These are phyloP conservation scores for Agriopis marginaria DNA, from an alignment of 2,888 invertebrate genomes.

Conservation along the genomic window DNA sequence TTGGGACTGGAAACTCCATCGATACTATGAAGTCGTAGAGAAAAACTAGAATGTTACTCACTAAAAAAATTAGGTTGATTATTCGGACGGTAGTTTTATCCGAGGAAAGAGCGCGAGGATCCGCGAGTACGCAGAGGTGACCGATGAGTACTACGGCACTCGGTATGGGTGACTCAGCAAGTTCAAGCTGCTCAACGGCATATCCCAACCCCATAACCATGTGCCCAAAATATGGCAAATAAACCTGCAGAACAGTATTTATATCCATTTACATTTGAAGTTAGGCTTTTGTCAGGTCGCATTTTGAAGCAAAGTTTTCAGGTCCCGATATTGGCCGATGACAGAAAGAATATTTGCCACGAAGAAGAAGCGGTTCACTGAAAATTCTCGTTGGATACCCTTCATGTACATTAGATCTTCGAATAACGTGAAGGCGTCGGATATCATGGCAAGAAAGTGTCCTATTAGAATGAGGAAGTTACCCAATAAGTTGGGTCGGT, in stretches of 20 bases:
- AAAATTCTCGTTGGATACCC: constrained; percentile 42
- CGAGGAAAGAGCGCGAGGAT: constrained; percentile 60
- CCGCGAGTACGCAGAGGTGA: constrained; percentile 66
- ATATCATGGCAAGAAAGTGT: constrained; percentile 51
- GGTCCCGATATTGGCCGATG: constrained; percentile 59
- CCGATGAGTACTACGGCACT: constrained; percentile 73
- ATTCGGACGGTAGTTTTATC: constrained; percentile 59
- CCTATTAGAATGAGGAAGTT: constrained; percentile 54
- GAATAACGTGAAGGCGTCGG: constrained; percentile 46
- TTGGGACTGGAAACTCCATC: constrained; percentile 42
- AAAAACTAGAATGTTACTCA: constrained; percentile 68
- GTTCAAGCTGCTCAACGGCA: constrained; percentile 66
- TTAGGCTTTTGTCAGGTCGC: constrained; percentile 21
- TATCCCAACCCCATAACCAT: constrained; percentile 74
- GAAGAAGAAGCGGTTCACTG: constrained; percentile 53
- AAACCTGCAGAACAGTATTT: constrained; percentile 50
- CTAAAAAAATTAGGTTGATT: constrained; percentile 66
- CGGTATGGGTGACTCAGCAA: constrained; percentile 65
- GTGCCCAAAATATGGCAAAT: constrained; percentile 71
- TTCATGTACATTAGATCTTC: constrained; percentile 49
- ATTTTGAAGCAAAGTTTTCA: constrained; percentile 43
- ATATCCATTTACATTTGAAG: constrained; percentile 56
- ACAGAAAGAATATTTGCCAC: constrained; percentile 57
- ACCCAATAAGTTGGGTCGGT: constrained; percentile 41
- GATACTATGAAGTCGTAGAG: constrained; percentile 63